phyloP scores from a whole-genome alignment of 2,113 vertebrate species.

The Platysteira castanea region DNA sequence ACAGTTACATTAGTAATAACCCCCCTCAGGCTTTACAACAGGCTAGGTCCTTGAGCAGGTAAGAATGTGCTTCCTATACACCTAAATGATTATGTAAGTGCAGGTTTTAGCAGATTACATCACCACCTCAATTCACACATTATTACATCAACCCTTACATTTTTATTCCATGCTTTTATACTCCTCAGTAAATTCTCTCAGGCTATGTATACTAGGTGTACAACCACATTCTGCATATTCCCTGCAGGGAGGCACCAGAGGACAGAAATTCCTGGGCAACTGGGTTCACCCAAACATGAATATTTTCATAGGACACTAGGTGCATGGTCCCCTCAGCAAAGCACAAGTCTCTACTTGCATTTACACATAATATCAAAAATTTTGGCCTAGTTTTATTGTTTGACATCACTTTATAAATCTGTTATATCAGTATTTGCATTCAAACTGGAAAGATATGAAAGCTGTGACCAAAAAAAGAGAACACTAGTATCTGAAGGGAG shows the following conservation, averaged over 20 bases:
- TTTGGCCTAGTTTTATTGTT: background rate
- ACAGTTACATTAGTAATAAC: background rate
- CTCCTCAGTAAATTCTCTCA: background rate
- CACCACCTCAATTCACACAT: rapidly evolving
- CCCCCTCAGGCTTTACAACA: background rate
- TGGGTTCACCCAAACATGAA: rapidly evolving
- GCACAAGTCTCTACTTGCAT: background rate
- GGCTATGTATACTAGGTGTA: background rate
- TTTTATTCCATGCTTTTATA: background rate
- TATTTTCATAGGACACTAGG: background rate
- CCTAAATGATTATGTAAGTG: background rate
- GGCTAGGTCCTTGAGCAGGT: background rate
- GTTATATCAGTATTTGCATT: background rate
- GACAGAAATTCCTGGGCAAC: background rate
- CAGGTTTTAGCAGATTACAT: background rate
- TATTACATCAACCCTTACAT: background rate
- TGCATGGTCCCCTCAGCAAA: background rate
- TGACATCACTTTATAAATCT: background rate
- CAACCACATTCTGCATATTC: background rate
- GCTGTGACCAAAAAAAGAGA: background rate
- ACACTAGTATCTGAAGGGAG: background rate
- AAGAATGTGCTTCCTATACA: background rate
- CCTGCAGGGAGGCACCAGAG: background rate
- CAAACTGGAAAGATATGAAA: background rate
- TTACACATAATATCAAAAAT: background rate